These are phyloP conservation scores for Echinarachnius parma DNA, from an alignment of 53 echinoderm and acorn worm species.

Conservation along the genomic window DNA sequence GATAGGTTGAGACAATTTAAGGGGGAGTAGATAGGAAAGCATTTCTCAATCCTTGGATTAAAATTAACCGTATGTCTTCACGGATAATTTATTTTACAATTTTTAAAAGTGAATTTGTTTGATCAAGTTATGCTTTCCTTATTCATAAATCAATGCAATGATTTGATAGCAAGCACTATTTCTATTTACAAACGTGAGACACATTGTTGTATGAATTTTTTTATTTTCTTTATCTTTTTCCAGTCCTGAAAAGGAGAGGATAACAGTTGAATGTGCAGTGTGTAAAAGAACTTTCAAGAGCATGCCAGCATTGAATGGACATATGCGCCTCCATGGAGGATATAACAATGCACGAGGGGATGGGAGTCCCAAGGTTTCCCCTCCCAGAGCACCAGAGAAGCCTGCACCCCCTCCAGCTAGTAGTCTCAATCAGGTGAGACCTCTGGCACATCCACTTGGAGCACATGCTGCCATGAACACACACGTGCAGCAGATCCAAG, in stretches of 20 bases:
- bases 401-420: conserved; percentile 2
- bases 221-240: conserved; percentile 6
- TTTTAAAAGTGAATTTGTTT: too few species aligned
- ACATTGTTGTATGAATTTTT: too few species aligned
- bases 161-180: too few species aligned
- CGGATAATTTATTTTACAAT: too few species aligned
- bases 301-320: conserved; percentile 99
- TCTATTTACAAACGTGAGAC: too few species aligned
- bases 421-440: background rate
- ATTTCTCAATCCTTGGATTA: too few species aligned
- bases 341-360: conserved; percentile 81
- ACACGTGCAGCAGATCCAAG: conserved; percentile 18
- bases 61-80: too few species aligned
- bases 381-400: conserved; percentile 14
- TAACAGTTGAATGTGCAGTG: conserved; percentile 86
- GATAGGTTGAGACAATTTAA: too few species aligned
- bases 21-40: too few species aligned
- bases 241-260: conserved; percentile 72
- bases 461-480: conserved; percentile 6
- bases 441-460: conserved; percentile 19
- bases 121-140: too few species aligned
- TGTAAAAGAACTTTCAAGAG: conserved; percentile 95
- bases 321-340: conserved; percentile 99
- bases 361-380: conserved; percentile 18
- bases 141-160: too few species aligned